Base-by-base conservation (phyloP, 1,140 invertebrate genomes). In the Tetragnatha versicolor region DNA sequence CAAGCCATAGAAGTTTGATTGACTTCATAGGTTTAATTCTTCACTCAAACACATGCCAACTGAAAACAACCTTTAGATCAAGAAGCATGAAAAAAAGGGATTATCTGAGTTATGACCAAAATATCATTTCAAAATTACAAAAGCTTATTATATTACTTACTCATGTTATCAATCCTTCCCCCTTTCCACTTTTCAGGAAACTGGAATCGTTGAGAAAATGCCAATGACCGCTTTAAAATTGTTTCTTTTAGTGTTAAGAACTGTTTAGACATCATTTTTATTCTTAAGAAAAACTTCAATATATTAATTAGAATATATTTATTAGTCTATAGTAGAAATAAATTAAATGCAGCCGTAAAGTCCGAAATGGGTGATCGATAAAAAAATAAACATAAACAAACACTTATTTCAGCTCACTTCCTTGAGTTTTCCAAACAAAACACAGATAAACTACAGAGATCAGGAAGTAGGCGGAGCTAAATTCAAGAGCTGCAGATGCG, bases 121-220 rank as follows among this genome's bases (percentile, higher is more conserved):
- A 47, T 17, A 47, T 17, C 42, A 47, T 3, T 17, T 47, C 2
- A 17, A 47, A 17, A 17, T 47, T 12, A 20, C 12, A 3, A 47
- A 47, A 17, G 20, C 20, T 47, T 47, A 47, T 47, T 12, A 3
- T 17, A 47, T 17, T 27, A 58, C 78, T 37, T 82, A 82, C 82
- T 66, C 39, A 73, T 76, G 42, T 69, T 81, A 47, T 79, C 82
- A 12, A 82, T 39, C 35, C 82, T 51, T 47, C 75, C 81, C n/a
- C 81, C 79, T 73, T 82, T 82, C 20, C 51, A 75, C 76, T 82
- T 82, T 42, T 82, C 79, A 7, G 61, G 61, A 9, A 66, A 29
- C 29, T 60, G 22, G 31, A 60, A 60, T 17, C 29, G 22, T 31
- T 60, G 22, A 7, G 17, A n/a, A 0, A 25, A 6, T 27, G 17